These are phyloP conservation scores for Cephalotes varians DNA, from an alignment of 2,888 invertebrate genomes.

Conservation along the genomic window DNA sequence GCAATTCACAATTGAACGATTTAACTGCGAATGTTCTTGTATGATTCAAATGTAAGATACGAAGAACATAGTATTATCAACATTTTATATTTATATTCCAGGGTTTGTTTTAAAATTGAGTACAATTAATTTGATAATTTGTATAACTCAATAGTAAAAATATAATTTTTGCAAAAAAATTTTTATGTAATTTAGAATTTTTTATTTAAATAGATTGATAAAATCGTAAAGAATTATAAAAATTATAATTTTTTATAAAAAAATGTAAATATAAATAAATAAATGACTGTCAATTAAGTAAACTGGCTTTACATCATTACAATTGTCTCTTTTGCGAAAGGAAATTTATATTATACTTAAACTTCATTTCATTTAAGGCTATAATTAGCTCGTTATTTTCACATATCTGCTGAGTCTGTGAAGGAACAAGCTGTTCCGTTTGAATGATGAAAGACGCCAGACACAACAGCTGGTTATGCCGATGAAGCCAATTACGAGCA, in stretches of 20 bases:
- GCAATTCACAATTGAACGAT: slow-evolving; percentile 25
- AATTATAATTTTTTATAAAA: background rate
- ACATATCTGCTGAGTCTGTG: background rate
- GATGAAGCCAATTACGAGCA: slow-evolving; percentile 48
- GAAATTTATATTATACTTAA: background rate
- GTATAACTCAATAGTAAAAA: background rate
- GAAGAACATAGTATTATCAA: background rate
- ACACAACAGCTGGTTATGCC: slow-evolving; percentile 49
- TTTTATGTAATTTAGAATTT: background rate
- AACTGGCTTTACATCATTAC: background rate
- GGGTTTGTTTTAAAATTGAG: background rate
- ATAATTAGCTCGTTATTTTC: slow-evolving; percentile 14
- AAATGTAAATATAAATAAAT: background rate
- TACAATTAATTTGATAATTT: background rate
- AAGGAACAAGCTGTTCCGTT: slow-evolving; percentile 42
- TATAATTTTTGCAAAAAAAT: background rate
- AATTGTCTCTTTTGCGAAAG: background rate
- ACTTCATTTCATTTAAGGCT: background rate
- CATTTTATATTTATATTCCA: background rate
- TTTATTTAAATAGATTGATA: background rate
- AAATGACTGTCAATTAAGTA: background rate
- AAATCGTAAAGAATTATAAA: background rate
- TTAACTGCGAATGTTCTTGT: background rate
- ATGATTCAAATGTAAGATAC: background rate
- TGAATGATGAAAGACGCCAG: slow-evolving; percentile 51